phyloP scores from a whole-genome alignment of 2,888 invertebrate species.

The Hyalella azteca region DNA sequence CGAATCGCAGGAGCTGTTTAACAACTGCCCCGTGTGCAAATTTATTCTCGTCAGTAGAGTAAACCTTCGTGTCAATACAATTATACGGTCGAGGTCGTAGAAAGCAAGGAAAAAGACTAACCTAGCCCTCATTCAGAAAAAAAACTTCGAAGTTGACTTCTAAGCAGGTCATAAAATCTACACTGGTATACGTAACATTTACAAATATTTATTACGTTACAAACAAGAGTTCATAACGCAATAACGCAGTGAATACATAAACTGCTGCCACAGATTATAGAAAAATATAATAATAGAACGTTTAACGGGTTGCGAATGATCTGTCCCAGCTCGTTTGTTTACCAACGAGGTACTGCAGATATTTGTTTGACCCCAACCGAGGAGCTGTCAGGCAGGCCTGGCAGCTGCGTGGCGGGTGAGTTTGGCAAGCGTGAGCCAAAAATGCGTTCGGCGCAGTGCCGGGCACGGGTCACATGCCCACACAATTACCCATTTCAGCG shows the following conservation, averaged over 20 bases:
- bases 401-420: not conserved
- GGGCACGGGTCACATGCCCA: too few relatives aligned
- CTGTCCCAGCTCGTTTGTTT: too few relatives aligned
- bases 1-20: not conserved
- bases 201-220: too few relatives aligned
- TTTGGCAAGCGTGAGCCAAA: not conserved
- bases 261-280: too few relatives aligned
- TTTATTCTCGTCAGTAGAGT: not conserved
- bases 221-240: too few relatives aligned
- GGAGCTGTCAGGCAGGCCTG: not conserved
- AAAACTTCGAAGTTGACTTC: too few relatives aligned
- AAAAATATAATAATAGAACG: too few relatives aligned
- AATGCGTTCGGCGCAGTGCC: not conserved
- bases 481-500: too few relatives aligned
- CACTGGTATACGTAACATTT: too few relatives aligned
- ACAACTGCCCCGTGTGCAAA: not conserved
- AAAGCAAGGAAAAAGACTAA: not conserved
- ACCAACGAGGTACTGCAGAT: not conserved
- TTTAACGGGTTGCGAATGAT: too few relatives aligned
- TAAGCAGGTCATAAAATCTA: too few relatives aligned
- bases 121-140: not conserved
- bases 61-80: not conserved
- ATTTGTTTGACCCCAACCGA: not conserved
- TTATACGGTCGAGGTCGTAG: not conserved
- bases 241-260: too few relatives aligned